phyloP scores from a whole-genome alignment of 2,888 invertebrate species.

The Polydrusus pterygomalis region DNA sequence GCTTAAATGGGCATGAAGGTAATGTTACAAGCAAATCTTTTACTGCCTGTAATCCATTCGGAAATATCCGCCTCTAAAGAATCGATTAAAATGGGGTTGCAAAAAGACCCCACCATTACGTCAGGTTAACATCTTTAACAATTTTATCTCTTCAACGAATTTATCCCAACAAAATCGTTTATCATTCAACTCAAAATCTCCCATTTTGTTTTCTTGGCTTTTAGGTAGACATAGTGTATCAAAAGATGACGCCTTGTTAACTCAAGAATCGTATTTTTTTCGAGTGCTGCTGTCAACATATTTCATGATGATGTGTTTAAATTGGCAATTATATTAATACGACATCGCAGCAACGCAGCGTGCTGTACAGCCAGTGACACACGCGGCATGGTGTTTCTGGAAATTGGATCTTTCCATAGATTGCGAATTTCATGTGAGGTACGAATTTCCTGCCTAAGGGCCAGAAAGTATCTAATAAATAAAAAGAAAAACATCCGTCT shows the following conservation, averaged over 20 bases:
- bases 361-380: conserved; percentile 23
- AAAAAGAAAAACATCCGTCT: conserved; percentile 27
- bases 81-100: too few relatives aligned
- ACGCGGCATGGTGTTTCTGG: conserved; percentile 30
- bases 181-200: conserved; percentile 15
- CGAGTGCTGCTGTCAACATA: conserved; percentile 41
- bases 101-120: too few relatives aligned
- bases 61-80: too few relatives aligned
- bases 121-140: not conserved
- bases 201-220: conserved; percentile 21
- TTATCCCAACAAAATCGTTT: not conserved
- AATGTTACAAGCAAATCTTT: too few relatives aligned
- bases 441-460: conserved; percentile 30
- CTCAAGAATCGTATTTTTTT: conserved; percentile 38
- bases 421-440: conserved; percentile 30
- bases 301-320: conserved; percentile 45
- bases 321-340: conserved; percentile 51
- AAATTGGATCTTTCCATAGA: conserved; percentile 42
- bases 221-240: conserved; percentile 13
- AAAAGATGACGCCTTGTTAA: conserved; percentile 39
- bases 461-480: conserved; percentile 36
- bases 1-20: too few relatives aligned
- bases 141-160: not conserved
- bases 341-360: not conserved
- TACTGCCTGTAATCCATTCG: too few relatives aligned